Evolutionary conservation across 2,113 vertebrate genomes (phyloP).

Genomic region (Pachycephala philippinensis): DNA sequence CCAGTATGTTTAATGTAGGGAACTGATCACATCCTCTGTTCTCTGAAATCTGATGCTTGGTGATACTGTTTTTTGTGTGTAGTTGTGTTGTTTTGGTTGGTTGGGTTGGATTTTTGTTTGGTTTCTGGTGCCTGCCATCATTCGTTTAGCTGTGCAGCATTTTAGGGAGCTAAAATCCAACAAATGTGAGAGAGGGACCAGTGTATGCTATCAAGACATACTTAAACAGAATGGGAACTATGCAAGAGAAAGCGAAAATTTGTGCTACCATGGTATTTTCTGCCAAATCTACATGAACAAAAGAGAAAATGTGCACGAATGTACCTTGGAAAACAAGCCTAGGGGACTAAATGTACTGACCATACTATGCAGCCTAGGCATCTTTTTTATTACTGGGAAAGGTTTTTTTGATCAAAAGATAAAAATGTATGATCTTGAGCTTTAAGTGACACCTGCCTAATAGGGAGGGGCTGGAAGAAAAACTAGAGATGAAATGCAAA

Average conservation of each 20-base stretch:
- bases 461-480: background rate
- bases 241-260: background rate
- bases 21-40: background rate
- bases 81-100: background rate
- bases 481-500: background rate
- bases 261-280: background rate
- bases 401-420: background rate
- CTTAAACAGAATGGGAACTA: background rate
- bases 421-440: background rate
- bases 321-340: background rate
- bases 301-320: background rate
- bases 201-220: background rate
- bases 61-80: background rate
- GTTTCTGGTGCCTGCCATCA: background rate
- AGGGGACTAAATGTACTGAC: background rate
- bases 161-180: background rate
- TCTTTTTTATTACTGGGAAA: background rate
- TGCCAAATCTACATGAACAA: background rate
- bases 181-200: background rate
- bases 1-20: background rate
- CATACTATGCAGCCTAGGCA: background rate
- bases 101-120: background rate
- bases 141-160: background rate
- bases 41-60: background rate
- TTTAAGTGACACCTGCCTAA: background rate